phyloP scores from a whole-genome alignment of 2,797 vertebrate species.

The Cephalopachus bancanus region DNA sequence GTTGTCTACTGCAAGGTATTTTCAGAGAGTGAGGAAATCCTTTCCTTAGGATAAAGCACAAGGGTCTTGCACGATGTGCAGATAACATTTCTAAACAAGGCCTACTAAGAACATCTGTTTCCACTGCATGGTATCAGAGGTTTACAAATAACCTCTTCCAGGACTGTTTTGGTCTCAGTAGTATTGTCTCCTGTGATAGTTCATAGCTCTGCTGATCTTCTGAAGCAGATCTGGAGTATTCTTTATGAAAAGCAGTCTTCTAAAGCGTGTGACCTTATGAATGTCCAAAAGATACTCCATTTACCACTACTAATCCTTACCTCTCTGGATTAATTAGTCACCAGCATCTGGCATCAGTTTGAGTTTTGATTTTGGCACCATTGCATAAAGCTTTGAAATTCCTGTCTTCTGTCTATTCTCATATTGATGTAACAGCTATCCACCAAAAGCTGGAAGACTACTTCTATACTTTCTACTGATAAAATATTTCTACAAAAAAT shows the following conservation, averaged over 20 bases:
- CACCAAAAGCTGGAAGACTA: background rate
- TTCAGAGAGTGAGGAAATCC: background rate
- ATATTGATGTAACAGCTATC: background rate
- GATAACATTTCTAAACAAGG: background rate
- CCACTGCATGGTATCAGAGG: background rate
- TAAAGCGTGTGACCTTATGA: background rate
- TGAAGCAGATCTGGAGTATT: background rate
- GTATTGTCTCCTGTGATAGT: background rate
- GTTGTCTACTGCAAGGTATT: background rate
- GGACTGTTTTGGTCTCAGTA: background rate
- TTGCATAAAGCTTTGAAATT: background rate
- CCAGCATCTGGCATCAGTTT: background rate
- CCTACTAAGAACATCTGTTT: background rate
- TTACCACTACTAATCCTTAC: background rate
- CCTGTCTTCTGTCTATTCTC: background rate
- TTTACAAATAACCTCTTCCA: background rate
- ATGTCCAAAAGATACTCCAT: background rate
- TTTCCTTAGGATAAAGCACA: background rate
- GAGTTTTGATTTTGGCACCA: constrained; percentile 23
- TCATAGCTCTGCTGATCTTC: background rate
- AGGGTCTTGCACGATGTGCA: background rate
- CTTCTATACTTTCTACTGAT: background rate
- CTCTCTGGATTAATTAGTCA: background rate
- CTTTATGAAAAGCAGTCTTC: background rate
- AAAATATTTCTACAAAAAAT: background rate